Percentiles rank a stretch among this genome's conserved stretches.
These are phyloP conservation scores for Cacatua alba DNA, from an alignment of 2,113 vertebrate species.

Conservation along the genomic window DNA sequence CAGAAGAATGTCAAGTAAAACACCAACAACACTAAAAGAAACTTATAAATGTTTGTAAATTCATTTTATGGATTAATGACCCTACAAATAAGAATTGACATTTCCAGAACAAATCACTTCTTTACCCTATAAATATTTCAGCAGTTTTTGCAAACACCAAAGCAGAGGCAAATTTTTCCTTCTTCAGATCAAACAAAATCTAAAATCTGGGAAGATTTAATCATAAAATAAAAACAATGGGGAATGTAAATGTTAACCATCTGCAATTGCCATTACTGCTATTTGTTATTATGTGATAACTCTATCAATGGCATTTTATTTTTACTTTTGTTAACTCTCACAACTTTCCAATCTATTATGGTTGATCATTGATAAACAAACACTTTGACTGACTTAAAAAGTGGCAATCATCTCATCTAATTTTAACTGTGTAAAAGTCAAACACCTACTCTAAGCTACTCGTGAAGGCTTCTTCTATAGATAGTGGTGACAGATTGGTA, in stretches of 20 bases:
- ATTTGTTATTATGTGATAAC: conserved; percentile 62
- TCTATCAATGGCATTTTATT: conserved; percentile 49
- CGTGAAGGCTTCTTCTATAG: conserved; percentile 66
- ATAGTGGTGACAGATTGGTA: conserved; percentile 70
- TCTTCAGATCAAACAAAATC: conserved; percentile 76
- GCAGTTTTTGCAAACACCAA: conserved; percentile 59
- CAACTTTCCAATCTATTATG: conserved; percentile 70
- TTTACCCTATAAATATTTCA: conserved; percentile 73
- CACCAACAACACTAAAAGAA: conserved; percentile 14
- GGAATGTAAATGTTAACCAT: conserved; percentile 76
- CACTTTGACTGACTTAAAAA: conserved; percentile 64
- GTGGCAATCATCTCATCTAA: conserved; percentile 65
- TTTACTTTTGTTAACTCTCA: conserved; percentile 60
- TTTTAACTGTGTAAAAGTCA: conserved; percentile 71
- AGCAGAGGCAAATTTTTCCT: conserved; percentile 67
- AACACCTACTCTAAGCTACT: conserved; percentile 69
- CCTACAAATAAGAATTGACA: conserved; percentile 52
- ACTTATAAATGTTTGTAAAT: conserved; percentile 46
- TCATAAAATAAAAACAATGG: conserved; percentile 77
- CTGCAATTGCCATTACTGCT: conserved; percentile 74
- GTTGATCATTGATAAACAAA: conserved; percentile 77
- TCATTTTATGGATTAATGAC: conserved; percentile 61
- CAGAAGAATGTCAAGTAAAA: conserved; percentile 14
- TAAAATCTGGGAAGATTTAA: conserved; percentile 81
- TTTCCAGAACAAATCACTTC: conserved; percentile 65